Conservation (phyloP, 2,113 vertebrate genomes). For the Myxocyprinus asiaticus region DNA sequence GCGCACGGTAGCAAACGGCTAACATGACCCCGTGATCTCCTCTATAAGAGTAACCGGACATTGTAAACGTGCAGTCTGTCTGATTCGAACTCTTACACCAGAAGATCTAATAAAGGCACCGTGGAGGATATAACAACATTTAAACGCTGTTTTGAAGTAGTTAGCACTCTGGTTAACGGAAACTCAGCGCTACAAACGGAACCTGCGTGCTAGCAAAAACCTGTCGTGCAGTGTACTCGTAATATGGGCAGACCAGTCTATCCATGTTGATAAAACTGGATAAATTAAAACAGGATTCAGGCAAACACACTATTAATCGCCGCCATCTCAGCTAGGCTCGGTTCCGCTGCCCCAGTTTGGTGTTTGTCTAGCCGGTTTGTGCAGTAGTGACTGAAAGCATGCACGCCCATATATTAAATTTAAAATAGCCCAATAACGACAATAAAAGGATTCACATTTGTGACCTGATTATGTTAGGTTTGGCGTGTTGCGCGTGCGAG, state of each 20-base stretch:
- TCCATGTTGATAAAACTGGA: neutral
- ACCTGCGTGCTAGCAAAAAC: neutral
- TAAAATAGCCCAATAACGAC: too few species aligned
- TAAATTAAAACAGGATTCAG: too few species aligned
- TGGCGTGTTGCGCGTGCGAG: neutral
- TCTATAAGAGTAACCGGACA: neutral
- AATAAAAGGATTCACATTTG: neutral
- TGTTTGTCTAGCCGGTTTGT: slow-evolving; percentile 21
- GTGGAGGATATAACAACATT: neutral
- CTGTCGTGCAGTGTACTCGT: neutral
- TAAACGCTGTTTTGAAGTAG: neutral
- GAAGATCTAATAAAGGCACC: neutral
- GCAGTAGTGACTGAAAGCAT: neutral
- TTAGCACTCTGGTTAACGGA: slow-evolving; percentile 8
- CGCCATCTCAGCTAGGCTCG: neutral
- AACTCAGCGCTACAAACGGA: slow-evolving; percentile 11
- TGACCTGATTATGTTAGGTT: neutral
- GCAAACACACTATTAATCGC: neutral
- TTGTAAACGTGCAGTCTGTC: too few species aligned
- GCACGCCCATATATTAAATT: neutral
- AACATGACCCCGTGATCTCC: neutral
- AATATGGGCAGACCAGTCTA: neutral
- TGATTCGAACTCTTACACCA: neutral
- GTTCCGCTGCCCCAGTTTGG: slow-evolving; percentile 5
- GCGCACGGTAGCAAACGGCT: slow-evolving; percentile 3